Conservation (phyloP, 2,113 vertebrate genomes). For the Aptenodytes patagonicus region DNA sequence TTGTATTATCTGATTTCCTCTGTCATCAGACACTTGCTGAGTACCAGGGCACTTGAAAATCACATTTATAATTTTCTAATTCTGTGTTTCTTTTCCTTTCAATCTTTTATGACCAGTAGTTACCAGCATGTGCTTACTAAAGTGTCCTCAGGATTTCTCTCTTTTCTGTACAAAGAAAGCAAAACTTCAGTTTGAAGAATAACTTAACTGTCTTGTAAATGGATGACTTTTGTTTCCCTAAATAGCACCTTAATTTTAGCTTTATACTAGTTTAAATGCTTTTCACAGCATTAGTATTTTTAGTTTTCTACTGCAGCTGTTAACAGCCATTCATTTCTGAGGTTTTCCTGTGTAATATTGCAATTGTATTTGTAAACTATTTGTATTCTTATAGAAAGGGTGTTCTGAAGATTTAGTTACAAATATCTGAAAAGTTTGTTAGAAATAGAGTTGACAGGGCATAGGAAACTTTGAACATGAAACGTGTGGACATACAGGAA, state of each 20-base stretch:
- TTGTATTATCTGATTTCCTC: neutral
- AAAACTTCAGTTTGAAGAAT: neutral
- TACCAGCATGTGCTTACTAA: neutral
- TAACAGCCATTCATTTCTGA: neutral
- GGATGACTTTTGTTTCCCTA: neutral
- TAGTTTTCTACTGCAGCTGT: neutral
- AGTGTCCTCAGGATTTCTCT: neutral
- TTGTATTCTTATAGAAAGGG: neutral
- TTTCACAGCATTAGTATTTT: neutral
- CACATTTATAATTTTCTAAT: neutral
- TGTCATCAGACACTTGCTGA: neutral
- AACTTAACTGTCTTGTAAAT: neutral
- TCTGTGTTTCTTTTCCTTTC: neutral
- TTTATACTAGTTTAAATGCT: neutral
- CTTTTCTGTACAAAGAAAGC: neutral
- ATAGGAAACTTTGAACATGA: neutral
- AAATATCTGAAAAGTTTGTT: neutral
- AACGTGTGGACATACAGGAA: neutral
- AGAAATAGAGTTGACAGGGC: neutral
- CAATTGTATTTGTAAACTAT: neutral
- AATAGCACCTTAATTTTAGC: neutral
- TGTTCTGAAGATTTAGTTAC: neutral
- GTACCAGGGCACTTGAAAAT: neutral
- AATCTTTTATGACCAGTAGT: neutral
- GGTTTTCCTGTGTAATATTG: neutral